Evolutionary conservation across 2,113 vertebrate species (phyloP).

Genomic region (Ifrita kowaldi): DNA sequence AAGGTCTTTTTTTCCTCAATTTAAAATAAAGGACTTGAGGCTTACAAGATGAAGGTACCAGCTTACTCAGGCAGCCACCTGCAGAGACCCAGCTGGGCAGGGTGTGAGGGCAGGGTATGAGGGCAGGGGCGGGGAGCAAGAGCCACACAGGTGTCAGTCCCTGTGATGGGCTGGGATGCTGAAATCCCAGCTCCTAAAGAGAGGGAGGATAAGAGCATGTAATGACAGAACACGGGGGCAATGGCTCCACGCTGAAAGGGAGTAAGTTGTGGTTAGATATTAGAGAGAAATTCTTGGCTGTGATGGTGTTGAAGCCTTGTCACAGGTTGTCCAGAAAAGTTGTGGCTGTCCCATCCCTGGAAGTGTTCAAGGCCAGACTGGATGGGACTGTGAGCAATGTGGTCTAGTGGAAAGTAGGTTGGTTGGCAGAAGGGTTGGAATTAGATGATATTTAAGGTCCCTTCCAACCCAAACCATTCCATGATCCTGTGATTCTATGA

Average conservation of each 20-base stretch:
- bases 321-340: neutral
- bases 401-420: neutral
- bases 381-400: neutral
- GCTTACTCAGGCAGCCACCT: neutral
- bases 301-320: neutral
- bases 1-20: neutral
- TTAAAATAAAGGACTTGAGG: neutral
- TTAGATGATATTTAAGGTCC: neutral
- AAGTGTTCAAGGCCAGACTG: neutral
- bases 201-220: neutral
- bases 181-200: neutral
- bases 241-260: neutral
- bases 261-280: neutral
- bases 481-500: neutral
- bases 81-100: rapidly evolving
- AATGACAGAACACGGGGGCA: neutral
- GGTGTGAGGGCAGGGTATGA: neutral
- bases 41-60: neutral
- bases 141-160: neutral
- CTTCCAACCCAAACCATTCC: neutral
- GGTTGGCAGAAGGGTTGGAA: neutral
- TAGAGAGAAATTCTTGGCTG: neutral
- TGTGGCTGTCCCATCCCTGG: neutral
- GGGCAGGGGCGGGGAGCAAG: neutral
- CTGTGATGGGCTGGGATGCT: neutral